Conservation (phyloP, 2,797 vertebrate species). For the Sebastes glaucus region DNA sequence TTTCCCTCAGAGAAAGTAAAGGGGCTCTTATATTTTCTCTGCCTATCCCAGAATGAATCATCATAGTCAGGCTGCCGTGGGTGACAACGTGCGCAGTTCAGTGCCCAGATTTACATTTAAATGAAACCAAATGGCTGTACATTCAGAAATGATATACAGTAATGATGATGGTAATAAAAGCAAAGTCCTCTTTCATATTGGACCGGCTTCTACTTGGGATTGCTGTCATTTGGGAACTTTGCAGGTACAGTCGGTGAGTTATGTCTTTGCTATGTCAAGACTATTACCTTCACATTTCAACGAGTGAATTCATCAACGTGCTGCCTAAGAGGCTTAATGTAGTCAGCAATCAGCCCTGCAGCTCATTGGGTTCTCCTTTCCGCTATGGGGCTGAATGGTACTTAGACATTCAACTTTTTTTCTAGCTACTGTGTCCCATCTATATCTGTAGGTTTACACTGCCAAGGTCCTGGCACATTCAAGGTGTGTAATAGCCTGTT, state of each 20-base stretch:
- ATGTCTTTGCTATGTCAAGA: constrained; percentile 68
- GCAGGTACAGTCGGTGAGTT: constrained; percentile 69
- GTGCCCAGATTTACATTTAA: constrained; percentile 86
- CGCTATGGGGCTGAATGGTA: constrained; percentile 2
- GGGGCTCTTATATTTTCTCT: constrained; percentile 65
- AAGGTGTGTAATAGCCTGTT: not conserved
- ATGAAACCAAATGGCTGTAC: constrained; percentile 85
- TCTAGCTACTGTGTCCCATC: not conserved
- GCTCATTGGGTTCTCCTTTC: constrained; percentile 30
- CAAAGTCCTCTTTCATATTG: constrained; percentile 66
- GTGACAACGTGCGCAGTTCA: constrained; percentile 71
- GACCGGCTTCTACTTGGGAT: constrained; percentile 56
- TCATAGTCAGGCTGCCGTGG: constrained; percentile 60
- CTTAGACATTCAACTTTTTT: constrained; percentile 18
- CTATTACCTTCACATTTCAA: constrained; percentile 73
- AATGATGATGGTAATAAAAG: constrained; percentile 82
- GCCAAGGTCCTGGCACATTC: not conserved
- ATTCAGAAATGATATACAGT: constrained; percentile 82
- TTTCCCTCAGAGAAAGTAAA: constrained; percentile 68
- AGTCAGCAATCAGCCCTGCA: constrained; percentile 54
- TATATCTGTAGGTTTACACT: not conserved
- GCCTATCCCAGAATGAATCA: constrained; percentile 77
- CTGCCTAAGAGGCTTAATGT: constrained; percentile 57
- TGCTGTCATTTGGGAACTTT: constrained; percentile 63
- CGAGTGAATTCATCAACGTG: constrained; percentile 61